A percentile compares a stretch with the other conserved stretches of the same genome.
Conservation (phyloP, 1,140 invertebrate species). For the Brevipalpus yothersi region DNA sequence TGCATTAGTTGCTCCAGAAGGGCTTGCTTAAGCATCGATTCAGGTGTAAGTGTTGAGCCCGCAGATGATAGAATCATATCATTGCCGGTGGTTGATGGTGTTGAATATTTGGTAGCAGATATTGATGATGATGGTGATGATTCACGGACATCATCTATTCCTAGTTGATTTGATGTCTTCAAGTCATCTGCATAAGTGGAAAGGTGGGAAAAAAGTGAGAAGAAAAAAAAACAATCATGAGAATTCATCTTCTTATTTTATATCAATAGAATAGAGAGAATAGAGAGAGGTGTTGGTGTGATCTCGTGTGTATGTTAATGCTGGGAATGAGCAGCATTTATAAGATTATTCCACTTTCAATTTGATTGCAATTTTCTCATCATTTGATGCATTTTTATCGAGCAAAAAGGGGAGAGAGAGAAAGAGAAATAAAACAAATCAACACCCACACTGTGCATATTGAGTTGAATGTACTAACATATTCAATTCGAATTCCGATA, state of each 20-base stretch:
- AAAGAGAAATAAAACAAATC: no score
- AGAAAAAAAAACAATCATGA: no score
- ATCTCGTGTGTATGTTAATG: neutral
- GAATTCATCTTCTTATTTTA: neutral
- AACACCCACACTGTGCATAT: no score
- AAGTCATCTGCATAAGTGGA: neutral
- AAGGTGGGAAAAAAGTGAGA: neutral
- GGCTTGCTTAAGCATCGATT: constrained; percentile 18
- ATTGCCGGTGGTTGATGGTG: neutral
- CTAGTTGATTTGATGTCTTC: neutral
- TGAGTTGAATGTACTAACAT: no score
- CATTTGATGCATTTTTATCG: no score
- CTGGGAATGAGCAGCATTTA: no score
- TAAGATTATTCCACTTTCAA: no score
- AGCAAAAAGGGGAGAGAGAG: no score
- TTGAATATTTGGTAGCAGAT: neutral
- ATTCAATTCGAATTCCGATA: no score
- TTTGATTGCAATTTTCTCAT: no score
- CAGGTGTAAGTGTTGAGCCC: neutral
- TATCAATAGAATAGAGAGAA: neutral
- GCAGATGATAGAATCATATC: no score
- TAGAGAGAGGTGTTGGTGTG: no score
- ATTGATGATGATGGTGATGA: neutral
- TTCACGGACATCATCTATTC: neutral
- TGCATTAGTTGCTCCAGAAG: constrained; percentile 21